Evolutionary conservation across 2,113 vertebrate species (phyloP).

Genomic region (Colaptes auratus): DNA sequence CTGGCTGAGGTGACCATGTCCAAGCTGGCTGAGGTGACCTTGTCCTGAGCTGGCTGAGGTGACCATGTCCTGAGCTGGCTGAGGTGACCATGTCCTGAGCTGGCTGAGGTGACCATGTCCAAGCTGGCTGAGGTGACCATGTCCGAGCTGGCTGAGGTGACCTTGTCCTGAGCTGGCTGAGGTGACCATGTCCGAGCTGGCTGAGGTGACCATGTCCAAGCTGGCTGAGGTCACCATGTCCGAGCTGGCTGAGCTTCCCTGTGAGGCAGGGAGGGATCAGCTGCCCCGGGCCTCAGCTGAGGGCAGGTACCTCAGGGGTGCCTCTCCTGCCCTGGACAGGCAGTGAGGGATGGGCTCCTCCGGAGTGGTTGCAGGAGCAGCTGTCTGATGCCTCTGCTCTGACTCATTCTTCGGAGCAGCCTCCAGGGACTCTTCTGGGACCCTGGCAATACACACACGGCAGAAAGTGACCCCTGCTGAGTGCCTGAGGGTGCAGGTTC

Average conservation of each 20-base stretch:
- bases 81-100: no score
- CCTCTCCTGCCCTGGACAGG: background rate
- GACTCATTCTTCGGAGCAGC: conserved; percentile 9
- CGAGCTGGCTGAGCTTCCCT: background rate
- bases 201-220: background rate
- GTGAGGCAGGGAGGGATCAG: fast-evolving
- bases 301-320: background rate
- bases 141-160: no score
- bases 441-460: background rate
- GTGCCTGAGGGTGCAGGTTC: conserved; percentile 5
- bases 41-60: no score
- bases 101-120: no score
- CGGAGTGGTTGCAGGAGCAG: background rate
- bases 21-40: no score
- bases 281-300: background rate
- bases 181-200: no score
- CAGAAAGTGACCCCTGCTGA: background rate
- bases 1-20: no score
- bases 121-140: no score
- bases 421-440: background rate
- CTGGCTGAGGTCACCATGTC: background rate
- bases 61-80: no score
- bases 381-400: background rate
- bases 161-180: fast-evolving
- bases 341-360: background rate